Evolutionary conservation across 1,140 invertebrate species (phyloP), one percentile per base, ranked within the genome.

Genomic region (Zaprionus vittiger): DNA sequence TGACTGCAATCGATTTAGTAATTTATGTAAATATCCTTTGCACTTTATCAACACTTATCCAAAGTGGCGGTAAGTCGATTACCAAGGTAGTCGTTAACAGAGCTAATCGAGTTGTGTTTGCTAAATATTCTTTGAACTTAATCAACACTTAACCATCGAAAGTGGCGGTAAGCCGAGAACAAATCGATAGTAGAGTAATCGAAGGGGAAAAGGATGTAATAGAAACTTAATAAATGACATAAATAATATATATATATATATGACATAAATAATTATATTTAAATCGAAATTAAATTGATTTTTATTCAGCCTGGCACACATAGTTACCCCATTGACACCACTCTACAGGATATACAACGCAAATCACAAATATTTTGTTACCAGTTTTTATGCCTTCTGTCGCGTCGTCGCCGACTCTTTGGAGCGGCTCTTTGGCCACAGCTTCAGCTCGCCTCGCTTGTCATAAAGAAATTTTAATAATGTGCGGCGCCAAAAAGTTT

Each of bases 391-490:
- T 89, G 84, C 78, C 85, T 89, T 90, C 84, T 90, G 84, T 89
- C 84, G 84, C 84, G 72, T 54, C 57, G 80, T 67, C 69, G 68
- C 65, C 66, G 80, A 70, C 67, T 80, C 79, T 83, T 73, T 81
- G 70, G 79, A 68, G 74, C 82, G 78, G 74, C 79, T 85, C 80
- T 67, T 44, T 22, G 56, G 70, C 56, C 52, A 56, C 28, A 41
- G 22, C 71, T 57, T 38, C 20, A 37, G 70, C 56, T 52, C 47
- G 73, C 59, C 81, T 85, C 81, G 85, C 72, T 81, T 91, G 85
- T 90, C 85, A 90, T 90, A 90, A 90, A 91, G 81, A 84, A 79
- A 91, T 89, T 89, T 91, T 91, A 91, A 91, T 91, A 91, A 91
- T 91, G 87, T 84, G 87, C 79, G 87, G 87, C 87, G 87, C 87